Percentiles rank a stretch among this genome's conserved stretches.
These are phyloP conservation scores for Tokudaia muenninki DNA, from an alignment of 2,797 vertebrate species.

Conservation along the genomic window DNA sequence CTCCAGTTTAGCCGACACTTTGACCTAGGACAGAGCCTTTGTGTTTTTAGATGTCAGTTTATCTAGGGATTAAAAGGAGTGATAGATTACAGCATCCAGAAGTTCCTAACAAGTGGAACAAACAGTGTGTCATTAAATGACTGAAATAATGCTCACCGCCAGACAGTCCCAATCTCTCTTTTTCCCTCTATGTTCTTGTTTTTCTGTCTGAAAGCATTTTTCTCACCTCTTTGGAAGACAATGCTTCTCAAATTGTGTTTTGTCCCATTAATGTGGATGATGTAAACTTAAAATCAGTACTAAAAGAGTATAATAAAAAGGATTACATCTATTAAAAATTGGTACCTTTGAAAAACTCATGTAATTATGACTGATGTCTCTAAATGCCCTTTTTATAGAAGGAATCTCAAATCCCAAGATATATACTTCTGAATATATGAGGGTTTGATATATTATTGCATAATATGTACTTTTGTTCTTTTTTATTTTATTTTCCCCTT, in stretches of 20 bases:
- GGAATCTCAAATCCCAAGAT: background rate
- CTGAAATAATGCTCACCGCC: background rate
- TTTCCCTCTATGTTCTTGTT: background rate
- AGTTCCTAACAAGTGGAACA: background rate
- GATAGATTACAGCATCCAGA: background rate
- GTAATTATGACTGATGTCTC: background rate
- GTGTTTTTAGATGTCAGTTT: background rate
- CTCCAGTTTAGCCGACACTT: background rate
- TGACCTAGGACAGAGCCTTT: slow-evolving; percentile 30
- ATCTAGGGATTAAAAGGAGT: slow-evolving; percentile 14
- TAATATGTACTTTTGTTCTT: background rate
- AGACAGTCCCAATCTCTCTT: background rate
- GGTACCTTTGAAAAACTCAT: background rate
- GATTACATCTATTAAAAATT: background rate
- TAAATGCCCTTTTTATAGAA: background rate
- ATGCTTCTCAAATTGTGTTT: background rate
- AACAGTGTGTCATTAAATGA: background rate
- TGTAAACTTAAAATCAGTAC: background rate
- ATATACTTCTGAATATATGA: background rate
- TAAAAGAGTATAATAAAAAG: background rate
- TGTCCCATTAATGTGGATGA: background rate
- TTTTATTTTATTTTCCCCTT: background rate
- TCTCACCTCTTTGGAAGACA: background rate
- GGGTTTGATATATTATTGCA: background rate
- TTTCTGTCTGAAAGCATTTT: background rate